Conservation (phyloP, 2,113 vertebrate species). For the Sylvilagus bachmani region DNA sequence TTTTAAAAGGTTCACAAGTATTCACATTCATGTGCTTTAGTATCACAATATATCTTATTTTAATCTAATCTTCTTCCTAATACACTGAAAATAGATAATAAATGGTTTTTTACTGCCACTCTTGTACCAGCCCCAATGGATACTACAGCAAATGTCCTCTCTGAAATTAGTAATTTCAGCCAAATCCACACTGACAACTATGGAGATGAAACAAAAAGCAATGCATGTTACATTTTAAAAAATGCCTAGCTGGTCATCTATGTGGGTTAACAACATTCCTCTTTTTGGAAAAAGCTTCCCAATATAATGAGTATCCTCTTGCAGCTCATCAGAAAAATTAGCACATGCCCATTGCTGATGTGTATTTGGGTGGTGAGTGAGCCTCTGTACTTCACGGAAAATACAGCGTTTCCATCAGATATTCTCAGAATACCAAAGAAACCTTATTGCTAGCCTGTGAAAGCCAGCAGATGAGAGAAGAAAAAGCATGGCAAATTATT, state of each 20-base stretch:
- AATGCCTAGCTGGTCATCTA: constrained; percentile 51
- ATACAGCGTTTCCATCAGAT: constrained; percentile 79
- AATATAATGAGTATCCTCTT: constrained; percentile 70
- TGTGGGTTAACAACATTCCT: constrained; percentile 40
- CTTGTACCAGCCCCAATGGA: constrained; percentile 64
- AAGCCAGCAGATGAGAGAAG: constrained; percentile 73
- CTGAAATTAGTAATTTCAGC: constrained; percentile 77
- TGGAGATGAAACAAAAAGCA: constrained; percentile 49
- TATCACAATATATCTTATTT: constrained; percentile 57
- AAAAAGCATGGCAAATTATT: constrained; percentile 82
- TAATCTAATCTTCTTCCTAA: constrained; percentile 63
- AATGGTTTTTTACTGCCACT: constrained; percentile 69
- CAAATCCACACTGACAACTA: constrained; percentile 52
- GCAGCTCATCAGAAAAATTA: constrained; percentile 77
- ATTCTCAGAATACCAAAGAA: constrained; percentile 72
- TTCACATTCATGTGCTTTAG: neutral
- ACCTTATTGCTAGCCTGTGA: constrained; percentile 72
- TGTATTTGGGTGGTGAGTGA: constrained; percentile 56
- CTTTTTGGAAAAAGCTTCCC: constrained; percentile 71
- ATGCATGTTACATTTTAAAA: constrained; percentile 67
- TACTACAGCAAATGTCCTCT: constrained; percentile 70
- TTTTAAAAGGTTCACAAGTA: constrained; percentile 61
- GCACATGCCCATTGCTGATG: constrained; percentile 76
- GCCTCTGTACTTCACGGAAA: constrained; percentile 74
- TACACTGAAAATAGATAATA: constrained; percentile 72